phyloP scores from a whole-genome alignment of 1,140 invertebrate genomes.

The Andricus grossulariae region DNA sequence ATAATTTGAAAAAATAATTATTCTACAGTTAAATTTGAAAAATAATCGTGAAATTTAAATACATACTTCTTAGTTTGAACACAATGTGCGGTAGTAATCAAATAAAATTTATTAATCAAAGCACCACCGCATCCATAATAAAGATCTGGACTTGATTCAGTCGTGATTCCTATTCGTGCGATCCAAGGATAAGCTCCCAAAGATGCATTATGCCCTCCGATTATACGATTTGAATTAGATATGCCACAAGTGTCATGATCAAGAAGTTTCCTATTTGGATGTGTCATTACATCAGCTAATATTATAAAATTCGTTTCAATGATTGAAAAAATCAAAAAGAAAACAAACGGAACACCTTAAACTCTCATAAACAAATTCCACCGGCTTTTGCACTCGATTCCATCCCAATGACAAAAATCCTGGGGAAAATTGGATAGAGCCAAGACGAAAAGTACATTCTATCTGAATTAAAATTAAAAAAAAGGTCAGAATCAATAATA shows the following conservation, averaged over 20 bases:
- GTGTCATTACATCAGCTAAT: slow-evolving; percentile 46
- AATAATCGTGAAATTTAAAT: background rate
- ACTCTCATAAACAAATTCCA: background rate
- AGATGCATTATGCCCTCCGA: slow-evolving; percentile 79
- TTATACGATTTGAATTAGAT: slow-evolving; percentile 76
- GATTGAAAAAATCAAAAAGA: background rate
- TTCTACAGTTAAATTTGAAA: background rate
- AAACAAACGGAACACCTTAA: background rate
- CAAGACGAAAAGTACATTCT: background rate
- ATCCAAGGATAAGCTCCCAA: slow-evolving; percentile 84
- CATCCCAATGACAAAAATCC: background rate
- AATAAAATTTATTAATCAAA: slow-evolving; percentile 78
- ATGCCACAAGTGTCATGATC: slow-evolving; percentile 75
- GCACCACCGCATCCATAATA: slow-evolving; percentile 80
- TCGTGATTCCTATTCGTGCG: slow-evolving; percentile 79
- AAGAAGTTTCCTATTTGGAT: slow-evolving; percentile 72
- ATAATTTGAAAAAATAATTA: too few relatives aligned
- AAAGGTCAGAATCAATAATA: background rate
- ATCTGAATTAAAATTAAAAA: background rate
- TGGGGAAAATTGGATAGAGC: background rate
- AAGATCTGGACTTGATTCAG: slow-evolving; percentile 49
- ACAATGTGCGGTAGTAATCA: slow-evolving; percentile 84
- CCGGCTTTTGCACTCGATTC: slow-evolving; percentile 1
- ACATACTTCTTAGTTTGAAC: slow-evolving; percentile 69
- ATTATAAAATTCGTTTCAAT: background rate